These are phyloP conservation scores for Montifringilla adamsi DNA, from an alignment of 2,113 vertebrate genomes.

Conservation along the genomic window DNA sequence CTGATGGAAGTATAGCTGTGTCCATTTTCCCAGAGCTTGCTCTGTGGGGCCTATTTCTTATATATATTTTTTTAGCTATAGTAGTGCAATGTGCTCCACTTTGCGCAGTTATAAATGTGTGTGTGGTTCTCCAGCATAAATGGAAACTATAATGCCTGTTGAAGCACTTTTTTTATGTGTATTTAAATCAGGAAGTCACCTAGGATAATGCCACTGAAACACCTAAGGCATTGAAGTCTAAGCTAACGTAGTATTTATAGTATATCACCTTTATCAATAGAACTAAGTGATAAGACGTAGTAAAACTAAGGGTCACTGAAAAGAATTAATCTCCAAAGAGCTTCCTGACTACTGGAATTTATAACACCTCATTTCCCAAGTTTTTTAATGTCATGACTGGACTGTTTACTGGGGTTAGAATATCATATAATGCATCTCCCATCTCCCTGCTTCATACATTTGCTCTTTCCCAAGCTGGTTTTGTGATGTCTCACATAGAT, in stretches of 20 bases:
- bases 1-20: neutral
- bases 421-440: neutral
- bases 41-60: neutral
- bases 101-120: neutral
- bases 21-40: neutral
- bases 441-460: neutral
- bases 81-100: neutral
- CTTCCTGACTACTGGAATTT: neutral
- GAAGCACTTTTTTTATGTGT: neutral
- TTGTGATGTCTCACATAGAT: neutral
- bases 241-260: neutral
- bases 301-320: neutral
- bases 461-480: neutral
- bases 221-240: neutral
- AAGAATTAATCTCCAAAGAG: neutral
- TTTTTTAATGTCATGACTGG: neutral
- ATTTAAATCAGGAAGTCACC: neutral
- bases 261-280: neutral
- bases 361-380: neutral
- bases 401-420: neutral
- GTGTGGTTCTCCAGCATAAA: neutral
- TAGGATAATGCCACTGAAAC: neutral
- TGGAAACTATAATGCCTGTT: neutral
- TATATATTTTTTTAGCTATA: neutral
- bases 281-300: neutral